These are phyloP conservation scores for Pseudopodoces humilis DNA, from an alignment of 2,113 vertebrate species.

Conservation along the genomic window DNA sequence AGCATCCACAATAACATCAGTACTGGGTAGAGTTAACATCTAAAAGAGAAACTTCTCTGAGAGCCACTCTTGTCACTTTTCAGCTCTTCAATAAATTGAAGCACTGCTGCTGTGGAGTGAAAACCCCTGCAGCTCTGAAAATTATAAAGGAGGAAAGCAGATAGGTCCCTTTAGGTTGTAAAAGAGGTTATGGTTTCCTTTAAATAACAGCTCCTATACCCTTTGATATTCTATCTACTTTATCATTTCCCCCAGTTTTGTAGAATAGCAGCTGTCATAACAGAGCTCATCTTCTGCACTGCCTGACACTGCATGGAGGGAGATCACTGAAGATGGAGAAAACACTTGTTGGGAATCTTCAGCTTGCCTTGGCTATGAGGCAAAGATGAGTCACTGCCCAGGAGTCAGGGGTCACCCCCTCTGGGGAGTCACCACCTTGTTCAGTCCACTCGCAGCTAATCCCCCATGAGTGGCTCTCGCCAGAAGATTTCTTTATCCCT, in stretches of 20 bases:
- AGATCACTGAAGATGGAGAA: not conserved
- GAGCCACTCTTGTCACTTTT: conserved; percentile 3
- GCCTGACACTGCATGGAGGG: not conserved
- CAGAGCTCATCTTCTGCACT: conserved; percentile 33
- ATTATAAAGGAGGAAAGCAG: not conserved
- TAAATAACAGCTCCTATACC: conserved; percentile 45
- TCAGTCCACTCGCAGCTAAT: conserved; percentile 64
- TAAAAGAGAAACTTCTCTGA: not conserved
- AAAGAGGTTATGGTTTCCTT: conserved; percentile 50
- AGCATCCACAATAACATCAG: not conserved
- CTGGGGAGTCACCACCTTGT: conserved; percentile 31
- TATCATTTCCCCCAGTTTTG: conserved; percentile 37
- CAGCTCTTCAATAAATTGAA: not conserved
- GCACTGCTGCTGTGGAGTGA: not conserved
- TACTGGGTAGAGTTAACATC: not conserved
- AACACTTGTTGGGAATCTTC: conserved; percentile 44
- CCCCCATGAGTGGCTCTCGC: conserved; percentile 58
- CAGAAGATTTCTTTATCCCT: conserved; percentile 70
- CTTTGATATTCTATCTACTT: conserved; percentile 67
- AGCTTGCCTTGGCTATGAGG: conserved; percentile 55
- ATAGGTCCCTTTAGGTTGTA: not conserved
- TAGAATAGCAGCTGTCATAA: conserved; percentile 67
- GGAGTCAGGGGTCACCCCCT: conserved; percentile 64
- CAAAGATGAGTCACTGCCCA: conserved; percentile 35
- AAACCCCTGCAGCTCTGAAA: not conserved